phyloP scores from a whole-genome alignment of 35 echinoderm and acorn worm species.

The Chiridota heheva region DNA sequence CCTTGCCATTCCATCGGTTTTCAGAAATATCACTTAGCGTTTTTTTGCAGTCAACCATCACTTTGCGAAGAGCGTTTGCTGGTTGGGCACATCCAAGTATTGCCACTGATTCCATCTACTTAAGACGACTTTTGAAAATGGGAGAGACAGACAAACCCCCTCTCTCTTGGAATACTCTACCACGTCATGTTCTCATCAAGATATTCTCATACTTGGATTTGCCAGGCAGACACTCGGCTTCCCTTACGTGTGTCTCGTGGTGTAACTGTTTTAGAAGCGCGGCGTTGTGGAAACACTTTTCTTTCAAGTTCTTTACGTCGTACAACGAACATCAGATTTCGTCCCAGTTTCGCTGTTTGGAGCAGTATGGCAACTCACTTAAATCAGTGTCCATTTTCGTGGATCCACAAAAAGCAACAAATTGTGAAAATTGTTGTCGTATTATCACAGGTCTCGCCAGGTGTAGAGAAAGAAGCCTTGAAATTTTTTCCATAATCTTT shows the following conservation, averaged over 20 bases:
- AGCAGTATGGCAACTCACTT: slow-evolving; percentile 72
- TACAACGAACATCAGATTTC: too few species aligned
- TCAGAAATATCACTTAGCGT: too few species aligned
- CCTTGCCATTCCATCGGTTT: too few species aligned
- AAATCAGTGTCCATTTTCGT: slow-evolving; percentile 50
- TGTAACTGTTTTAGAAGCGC: slow-evolving; percentile 56
- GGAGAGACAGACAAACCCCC: too few species aligned
- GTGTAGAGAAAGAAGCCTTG: slow-evolving; percentile 54
- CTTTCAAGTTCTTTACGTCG: slow-evolving; percentile 52
- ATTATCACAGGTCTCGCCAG: slow-evolving; percentile 55
- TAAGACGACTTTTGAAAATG: too few species aligned
- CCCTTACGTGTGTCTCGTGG: slow-evolving; percentile 72
- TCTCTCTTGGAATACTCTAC: slow-evolving; percentile 79
- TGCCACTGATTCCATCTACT: too few species aligned
- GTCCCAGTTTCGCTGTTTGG: slow-evolving; percentile 64
- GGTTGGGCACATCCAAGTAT: too few species aligned
- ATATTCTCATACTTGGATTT: slow-evolving; percentile 62
- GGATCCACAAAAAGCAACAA: slow-evolving; percentile 54
- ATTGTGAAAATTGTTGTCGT: slow-evolving; percentile 67
- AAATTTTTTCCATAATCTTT: slow-evolving; percentile 66
- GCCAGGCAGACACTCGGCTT: slow-evolving; percentile 47
- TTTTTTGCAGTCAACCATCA: too few species aligned
- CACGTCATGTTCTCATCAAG: slow-evolving; percentile 80
- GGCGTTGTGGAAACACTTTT: slow-evolving; percentile 67
- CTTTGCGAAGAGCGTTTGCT: too few species aligned